Base-by-base conservation (phyloP, 2,888 invertebrate genomes). In the Xylota sylvarum region DNA sequence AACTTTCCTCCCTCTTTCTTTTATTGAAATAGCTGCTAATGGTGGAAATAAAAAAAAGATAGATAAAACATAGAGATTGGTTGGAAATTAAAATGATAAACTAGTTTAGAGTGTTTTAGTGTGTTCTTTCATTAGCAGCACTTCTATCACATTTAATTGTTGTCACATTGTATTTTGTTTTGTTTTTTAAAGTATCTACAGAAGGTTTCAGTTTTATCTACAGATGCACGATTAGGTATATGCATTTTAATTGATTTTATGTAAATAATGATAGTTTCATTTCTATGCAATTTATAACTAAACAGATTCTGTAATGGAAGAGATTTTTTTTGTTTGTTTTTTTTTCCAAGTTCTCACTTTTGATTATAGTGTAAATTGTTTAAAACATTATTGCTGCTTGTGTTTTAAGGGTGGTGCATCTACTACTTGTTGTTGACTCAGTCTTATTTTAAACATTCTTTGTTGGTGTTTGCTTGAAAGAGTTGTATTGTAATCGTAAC, bases 401-500 rank as follows among this genome's bases (percentile, higher is more conserved):
- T 9, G 52, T 7, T 73, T 19, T 35, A 64, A 30, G 55, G 76
- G 70, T 80, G 87, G 72, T 73, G 67, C 74, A 78, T 78, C 60
- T 65, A 70, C 86, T 78, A 40, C 80, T 86, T 88, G 80, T 60
- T 88, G 85, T 86, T 88, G 81, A 85, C 86, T 88, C 85, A 86
- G 79, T 88, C 85, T 86, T 88, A 85, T 81, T 74, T 60, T 69
- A 79, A 81, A 82, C 86, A 86, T 81, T 73, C 81, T 86, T 78
- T 78, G 60, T 77, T 86, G 82, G 81, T 77, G 72, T 65, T 23
- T 12, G 43, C 62, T 82, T 73, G 62, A 30, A 56, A 55, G 78
- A 73, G n/a, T 62, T 78, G 73, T 73, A 56, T 50, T 73, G 43
- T 23, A 65, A 55, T 48, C 70, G 46, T n/a, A 76, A 30, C 9